Conservation (phyloP, 2,113 vertebrate species). For the Isurus oxyrinchus region DNA sequence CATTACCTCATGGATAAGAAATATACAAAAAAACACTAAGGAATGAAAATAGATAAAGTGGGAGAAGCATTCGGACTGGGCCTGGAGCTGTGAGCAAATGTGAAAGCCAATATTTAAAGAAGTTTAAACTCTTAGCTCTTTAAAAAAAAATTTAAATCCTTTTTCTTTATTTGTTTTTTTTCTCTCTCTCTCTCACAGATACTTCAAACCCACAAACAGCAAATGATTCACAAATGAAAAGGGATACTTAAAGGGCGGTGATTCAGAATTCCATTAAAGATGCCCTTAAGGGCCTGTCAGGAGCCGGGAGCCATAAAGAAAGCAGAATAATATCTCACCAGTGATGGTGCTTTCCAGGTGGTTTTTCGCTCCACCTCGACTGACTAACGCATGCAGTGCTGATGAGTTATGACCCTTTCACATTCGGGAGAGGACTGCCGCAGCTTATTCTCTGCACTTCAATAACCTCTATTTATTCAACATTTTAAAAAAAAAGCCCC, state of each 20-base stretch:
- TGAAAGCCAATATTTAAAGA: neutral
- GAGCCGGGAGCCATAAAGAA: neutral
- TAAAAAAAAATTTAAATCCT: neutral
- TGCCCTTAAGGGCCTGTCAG: neutral
- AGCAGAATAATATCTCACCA: conserved; percentile 14
- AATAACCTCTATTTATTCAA: neutral
- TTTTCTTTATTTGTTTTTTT: neutral
- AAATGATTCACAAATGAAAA: neutral
- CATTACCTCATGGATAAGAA: conserved; percentile 47
- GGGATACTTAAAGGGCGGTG: neutral
- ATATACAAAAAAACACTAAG: conserved; percentile 36
- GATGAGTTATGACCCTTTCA: neutral
- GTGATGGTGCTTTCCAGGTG: neutral
- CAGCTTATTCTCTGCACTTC: neutral
- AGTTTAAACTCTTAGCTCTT: neutral
- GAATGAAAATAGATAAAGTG: neutral
- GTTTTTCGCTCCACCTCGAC: neutral
- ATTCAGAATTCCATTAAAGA: conserved; percentile 23
- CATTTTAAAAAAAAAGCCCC: neutral
- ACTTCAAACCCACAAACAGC: neutral
- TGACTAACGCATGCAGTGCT: conserved; percentile 6
- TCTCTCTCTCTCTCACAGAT: neutral
- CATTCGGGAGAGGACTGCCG: neutral
- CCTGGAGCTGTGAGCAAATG: neutral
- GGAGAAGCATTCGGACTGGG: too few relatives aligned